A percentile compares a stretch with the other conserved stretches of the same genome.
These are phyloP conservation scores for Lasiurus cinereus DNA, from an alignment of 2,113 vertebrate genomes.

Conservation along the genomic window DNA sequence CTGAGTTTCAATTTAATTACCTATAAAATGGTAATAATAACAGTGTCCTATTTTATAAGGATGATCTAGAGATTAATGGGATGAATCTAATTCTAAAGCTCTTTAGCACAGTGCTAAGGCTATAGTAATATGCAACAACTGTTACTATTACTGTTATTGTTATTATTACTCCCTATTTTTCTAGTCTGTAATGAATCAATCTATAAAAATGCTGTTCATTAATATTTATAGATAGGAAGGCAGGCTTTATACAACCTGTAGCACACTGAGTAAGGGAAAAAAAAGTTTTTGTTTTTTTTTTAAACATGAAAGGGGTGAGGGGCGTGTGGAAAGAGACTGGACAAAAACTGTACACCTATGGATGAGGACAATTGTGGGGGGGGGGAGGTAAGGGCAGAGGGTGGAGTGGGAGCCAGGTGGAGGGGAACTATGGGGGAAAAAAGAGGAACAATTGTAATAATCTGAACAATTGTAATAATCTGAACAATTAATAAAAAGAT, in stretches of 20 bases:
- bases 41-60: constrained; percentile 49
- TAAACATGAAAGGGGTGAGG: too few relatives aligned
- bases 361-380: too few relatives aligned
- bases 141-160: constrained; percentile 18
- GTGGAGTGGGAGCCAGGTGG: too few relatives aligned
- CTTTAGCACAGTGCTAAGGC: not conserved
- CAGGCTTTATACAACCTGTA: constrained; percentile 19
- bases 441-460: too few relatives aligned
- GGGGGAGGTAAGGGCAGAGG: too few relatives aligned
- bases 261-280: constrained; percentile 48
- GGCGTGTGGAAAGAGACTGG: too few relatives aligned
- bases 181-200: constrained; percentile 25
- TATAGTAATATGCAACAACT: not conserved
- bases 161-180: constrained; percentile 24
- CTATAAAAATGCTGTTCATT: constrained; percentile 53
- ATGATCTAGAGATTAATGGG: constrained; percentile 53
- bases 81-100: constrained; percentile 42
- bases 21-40: constrained; percentile 55
- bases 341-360: too few relatives aligned
- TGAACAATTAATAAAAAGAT: too few relatives aligned
- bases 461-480: too few relatives aligned
- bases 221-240: constrained; percentile 56
- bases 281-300: not conserved
- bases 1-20: constrained; percentile 52
- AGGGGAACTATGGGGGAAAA: too few relatives aligned